phyloP scores from a whole-genome alignment of 2,888 invertebrate species.

The Lumbricus terrestris region DNA sequence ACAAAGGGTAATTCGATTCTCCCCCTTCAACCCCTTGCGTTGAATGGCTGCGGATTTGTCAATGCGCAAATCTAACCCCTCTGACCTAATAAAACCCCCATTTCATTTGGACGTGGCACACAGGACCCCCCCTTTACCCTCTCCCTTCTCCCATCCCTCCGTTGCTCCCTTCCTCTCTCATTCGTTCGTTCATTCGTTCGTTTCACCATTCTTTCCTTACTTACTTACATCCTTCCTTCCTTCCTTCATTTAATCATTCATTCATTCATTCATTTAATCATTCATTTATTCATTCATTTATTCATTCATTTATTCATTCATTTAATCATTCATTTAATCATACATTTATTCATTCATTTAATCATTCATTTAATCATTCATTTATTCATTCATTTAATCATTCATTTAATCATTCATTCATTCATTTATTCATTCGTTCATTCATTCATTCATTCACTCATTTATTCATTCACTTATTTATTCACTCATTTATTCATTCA shows the following conservation, averaged over 20 bases:
- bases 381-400: too few relatives aligned
- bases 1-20: neutral
- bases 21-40: neutral
- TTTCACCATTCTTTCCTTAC: neutral
- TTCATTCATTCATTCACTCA: too few relatives aligned
- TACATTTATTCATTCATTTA: too few relatives aligned
- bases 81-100: neutral
- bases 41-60: neutral
- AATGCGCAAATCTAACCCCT: neutral
- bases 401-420: too few relatives aligned
- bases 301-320: too few relatives aligned
- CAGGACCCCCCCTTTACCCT: neutral
- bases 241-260: too few relatives aligned
- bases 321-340: too few relatives aligned
- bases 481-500: neutral
- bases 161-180: neutral
- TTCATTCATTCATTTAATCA: too few relatives aligned
- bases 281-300: too few relatives aligned
- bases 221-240: too few relatives aligned
- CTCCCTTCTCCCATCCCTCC: neutral
- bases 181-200: neutral
- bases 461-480: neutral
- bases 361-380: too few relatives aligned
- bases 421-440: too few relatives aligned
- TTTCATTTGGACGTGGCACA: neutral